Evolutionary conservation across 2,888 invertebrate species (phyloP).

Genomic region (Heliconius hortense): DNA sequence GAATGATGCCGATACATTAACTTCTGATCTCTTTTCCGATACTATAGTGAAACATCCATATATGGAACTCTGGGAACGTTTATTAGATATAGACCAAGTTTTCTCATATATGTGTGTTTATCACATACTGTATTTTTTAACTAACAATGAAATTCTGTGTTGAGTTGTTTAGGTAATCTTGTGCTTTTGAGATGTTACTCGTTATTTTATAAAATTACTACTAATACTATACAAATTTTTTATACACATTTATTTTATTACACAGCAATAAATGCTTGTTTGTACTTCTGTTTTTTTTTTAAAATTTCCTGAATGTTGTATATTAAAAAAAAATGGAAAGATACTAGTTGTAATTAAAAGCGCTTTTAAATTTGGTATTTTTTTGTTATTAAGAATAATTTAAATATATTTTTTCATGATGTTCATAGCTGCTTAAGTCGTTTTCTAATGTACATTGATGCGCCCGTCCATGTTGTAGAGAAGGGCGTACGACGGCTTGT

Average conservation of each 20-base stretch:
- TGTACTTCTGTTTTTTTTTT: not conserved
- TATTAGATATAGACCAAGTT: constrained; percentile 75
- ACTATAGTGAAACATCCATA: constrained; percentile 77
- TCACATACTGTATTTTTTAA: constrained; percentile 51
- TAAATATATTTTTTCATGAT: constrained; percentile 21
- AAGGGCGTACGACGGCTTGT: constrained; percentile 72
- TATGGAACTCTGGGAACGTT: constrained; percentile 79
- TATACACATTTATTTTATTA: not conserved
- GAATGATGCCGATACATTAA: constrained; percentile 82
- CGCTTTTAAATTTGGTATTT: not conserved
- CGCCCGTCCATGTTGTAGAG: constrained; percentile 48
- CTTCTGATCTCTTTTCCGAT: constrained; percentile 82
- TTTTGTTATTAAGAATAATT: not conserved
- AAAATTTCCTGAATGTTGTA: no score
- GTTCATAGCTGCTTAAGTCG: constrained; percentile 27
- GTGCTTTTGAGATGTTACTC: not conserved
- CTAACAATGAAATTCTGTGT: not conserved
- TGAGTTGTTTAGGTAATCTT: not conserved
- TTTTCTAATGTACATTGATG: constrained; percentile 31
- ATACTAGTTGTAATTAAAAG: not conserved
- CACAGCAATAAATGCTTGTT: not conserved
- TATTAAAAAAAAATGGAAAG: not conserved
- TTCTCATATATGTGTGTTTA: constrained; percentile 49
- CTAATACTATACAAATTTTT: not conserved
- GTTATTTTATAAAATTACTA: not conserved